A percentile compares a stretch with the other conserved stretches of the same genome.
Conservation (phyloP, 2,888 invertebrate genomes). For the Hyppa rectilinea region DNA sequence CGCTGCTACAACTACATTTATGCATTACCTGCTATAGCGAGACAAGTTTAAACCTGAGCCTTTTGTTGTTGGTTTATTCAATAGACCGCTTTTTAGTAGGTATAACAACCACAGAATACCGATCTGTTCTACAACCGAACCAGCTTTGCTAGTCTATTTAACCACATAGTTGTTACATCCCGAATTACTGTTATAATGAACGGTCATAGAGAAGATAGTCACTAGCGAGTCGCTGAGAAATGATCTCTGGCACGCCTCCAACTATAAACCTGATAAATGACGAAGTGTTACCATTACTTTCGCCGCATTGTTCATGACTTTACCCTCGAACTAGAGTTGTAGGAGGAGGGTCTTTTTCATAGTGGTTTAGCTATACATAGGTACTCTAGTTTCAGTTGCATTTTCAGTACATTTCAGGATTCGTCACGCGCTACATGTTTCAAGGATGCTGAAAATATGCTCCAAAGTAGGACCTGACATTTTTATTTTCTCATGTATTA, state of each 20-base stretch:
- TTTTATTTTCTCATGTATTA: slow-evolving; percentile 37
- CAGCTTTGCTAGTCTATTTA: no score
- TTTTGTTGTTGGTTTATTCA: background rate
- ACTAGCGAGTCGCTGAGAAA: background rate
- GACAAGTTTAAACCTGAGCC: background rate
- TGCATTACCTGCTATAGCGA: slow-evolving; percentile 31
- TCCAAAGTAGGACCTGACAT: slow-evolving; percentile 14
- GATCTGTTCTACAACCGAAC: no score
- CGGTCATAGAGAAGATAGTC: background rate
- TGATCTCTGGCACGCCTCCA: background rate
- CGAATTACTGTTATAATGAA: background rate
- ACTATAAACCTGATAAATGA: background rate
- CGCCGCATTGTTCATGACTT: background rate
- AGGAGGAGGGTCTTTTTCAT: background rate
- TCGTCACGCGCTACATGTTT: slow-evolving; percentile 19
- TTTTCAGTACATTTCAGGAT: slow-evolving; percentile 42
- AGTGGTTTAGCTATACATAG: slow-evolving; percentile 15
- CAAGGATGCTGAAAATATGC: slow-evolving; percentile 19
- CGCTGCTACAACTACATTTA: slow-evolving; percentile 34
- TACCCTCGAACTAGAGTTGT: background rate
- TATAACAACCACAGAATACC: no score
- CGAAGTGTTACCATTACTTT: background rate
- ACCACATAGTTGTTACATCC: background rate
- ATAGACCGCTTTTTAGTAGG: no score
- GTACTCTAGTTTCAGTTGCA: slow-evolving; percentile 17